Evolutionary conservation across 2,888 invertebrate genomes (phyloP).

Genomic region (Patella caerulea): DNA sequence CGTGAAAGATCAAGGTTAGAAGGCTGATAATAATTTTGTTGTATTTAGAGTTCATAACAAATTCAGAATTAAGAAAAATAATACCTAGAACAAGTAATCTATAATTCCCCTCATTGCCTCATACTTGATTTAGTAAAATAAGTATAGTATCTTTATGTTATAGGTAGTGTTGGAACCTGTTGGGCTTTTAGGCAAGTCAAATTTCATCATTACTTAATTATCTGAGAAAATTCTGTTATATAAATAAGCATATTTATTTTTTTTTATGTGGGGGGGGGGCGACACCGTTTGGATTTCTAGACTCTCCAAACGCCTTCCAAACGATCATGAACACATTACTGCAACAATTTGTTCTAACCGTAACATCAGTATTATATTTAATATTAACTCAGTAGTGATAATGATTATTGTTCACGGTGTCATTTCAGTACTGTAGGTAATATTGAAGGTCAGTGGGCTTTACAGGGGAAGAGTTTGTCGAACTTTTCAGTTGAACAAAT

Average conservation of each 20-base stretch:
- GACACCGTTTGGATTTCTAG: too few relatives aligned
- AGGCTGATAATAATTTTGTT: neutral
- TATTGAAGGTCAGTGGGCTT: constrained; percentile 60
- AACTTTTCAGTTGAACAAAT: constrained; percentile 63
- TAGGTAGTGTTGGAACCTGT: constrained; percentile 61
- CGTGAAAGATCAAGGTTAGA: constrained; percentile 63
- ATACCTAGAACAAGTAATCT: neutral
- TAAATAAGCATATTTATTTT: too few relatives aligned
- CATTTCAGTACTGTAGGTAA: constrained; percentile 53
- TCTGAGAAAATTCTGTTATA: too few relatives aligned
- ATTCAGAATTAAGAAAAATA: neutral
- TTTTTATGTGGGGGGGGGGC: too few relatives aligned
- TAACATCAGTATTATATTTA: neutral
- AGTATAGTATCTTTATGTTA: constrained; percentile 8
- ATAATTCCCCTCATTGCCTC: neutral
- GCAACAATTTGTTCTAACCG: constrained; percentile 16
- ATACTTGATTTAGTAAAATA: neutral
- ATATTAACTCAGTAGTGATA: neutral
- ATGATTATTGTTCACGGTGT: neutral
- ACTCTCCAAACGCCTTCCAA: constrained; percentile 8
- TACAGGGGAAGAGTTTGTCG: constrained; percentile 50
- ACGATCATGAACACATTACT: constrained; percentile 15
- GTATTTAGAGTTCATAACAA: too few relatives aligned
- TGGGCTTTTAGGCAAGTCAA: constrained; percentile 62
- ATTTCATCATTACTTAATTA: too few relatives aligned